Conservation (phyloP, 2,797 vertebrate species). For the Oophaga sylvatica region DNA sequence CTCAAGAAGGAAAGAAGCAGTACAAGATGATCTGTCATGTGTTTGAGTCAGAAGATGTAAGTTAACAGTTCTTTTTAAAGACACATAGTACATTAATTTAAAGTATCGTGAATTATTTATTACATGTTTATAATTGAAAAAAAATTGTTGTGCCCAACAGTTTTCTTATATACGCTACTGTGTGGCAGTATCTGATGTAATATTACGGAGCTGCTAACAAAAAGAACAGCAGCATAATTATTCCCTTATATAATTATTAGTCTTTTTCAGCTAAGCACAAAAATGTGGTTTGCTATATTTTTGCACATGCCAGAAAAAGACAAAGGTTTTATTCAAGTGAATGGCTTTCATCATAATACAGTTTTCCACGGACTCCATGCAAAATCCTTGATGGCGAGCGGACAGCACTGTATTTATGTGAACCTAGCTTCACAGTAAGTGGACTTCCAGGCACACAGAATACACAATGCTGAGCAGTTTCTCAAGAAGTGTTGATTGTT, state of each 20-base stretch:
- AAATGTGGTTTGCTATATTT: too few relatives aligned
- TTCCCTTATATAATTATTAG: background rate
- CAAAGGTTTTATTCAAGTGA: too few relatives aligned
- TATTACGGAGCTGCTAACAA: background rate
- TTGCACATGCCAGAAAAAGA: too few relatives aligned
- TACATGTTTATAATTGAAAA: background rate
- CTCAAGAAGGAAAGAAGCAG: slow-evolving; percentile 93
- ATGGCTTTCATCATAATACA: too few relatives aligned
- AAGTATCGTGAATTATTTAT: background rate
- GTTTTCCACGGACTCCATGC: too few relatives aligned
- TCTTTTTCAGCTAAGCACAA: too few relatives aligned
- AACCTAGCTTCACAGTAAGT: too few relatives aligned
- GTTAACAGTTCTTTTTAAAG: slow-evolving; percentile 60
- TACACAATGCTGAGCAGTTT: background rate
- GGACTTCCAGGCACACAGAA: too few relatives aligned
- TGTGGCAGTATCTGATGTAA: background rate
- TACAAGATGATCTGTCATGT: slow-evolving; percentile 99
- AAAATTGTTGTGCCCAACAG: too few relatives aligned
- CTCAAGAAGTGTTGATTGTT: background rate
- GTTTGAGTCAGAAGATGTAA: slow-evolving; percentile 98
- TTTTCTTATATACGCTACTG: too few relatives aligned
- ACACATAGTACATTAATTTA: background rate
- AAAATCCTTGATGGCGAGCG: too few relatives aligned
- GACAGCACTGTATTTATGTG: too few relatives aligned
- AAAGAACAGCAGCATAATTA: background rate